phyloP scores from a whole-genome alignment of 2,113 vertebrate genomes.

The Phylloscopus whistleri region DNA sequence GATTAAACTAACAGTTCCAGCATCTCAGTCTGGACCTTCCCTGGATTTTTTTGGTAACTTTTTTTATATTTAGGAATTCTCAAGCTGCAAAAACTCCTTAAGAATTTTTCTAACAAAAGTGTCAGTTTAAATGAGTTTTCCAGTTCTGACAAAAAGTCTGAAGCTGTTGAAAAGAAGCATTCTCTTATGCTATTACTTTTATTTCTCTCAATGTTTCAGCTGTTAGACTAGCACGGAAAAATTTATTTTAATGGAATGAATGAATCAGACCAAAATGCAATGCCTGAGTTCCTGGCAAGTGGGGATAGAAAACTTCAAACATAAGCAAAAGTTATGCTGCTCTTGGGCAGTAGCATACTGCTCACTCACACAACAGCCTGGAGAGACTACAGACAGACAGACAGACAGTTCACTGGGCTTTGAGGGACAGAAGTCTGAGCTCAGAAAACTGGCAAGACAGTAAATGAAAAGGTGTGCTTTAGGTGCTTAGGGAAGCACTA shows the following conservation, averaged over 20 bases:
- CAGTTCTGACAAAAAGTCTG: background rate
- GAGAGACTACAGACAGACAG: background rate
- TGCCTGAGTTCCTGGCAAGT: background rate
- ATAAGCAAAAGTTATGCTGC: background rate
- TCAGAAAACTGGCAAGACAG: background rate
- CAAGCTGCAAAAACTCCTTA: background rate
- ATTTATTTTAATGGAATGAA: background rate
- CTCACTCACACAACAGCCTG: background rate
- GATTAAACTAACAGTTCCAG: background rate
- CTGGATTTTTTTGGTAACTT: background rate
- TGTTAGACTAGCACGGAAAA: background rate
- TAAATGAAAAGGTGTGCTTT: background rate
- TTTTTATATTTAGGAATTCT: background rate
- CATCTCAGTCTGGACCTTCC: background rate
- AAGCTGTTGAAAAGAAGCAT: background rate
- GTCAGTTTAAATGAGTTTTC: background rate
- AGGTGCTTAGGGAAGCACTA: background rate
- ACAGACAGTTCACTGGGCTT: background rate
- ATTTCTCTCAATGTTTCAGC: background rate
- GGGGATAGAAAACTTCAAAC: background rate
- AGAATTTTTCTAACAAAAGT: background rate
- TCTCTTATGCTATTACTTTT: background rate
- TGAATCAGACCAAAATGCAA: slow-evolving; percentile 1
- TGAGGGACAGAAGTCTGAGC: background rate
- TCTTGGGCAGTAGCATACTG: background rate